Evolutionary conservation across 2,888 invertebrate genomes (phyloP).

Genomic region (Thera obeliscata): DNA sequence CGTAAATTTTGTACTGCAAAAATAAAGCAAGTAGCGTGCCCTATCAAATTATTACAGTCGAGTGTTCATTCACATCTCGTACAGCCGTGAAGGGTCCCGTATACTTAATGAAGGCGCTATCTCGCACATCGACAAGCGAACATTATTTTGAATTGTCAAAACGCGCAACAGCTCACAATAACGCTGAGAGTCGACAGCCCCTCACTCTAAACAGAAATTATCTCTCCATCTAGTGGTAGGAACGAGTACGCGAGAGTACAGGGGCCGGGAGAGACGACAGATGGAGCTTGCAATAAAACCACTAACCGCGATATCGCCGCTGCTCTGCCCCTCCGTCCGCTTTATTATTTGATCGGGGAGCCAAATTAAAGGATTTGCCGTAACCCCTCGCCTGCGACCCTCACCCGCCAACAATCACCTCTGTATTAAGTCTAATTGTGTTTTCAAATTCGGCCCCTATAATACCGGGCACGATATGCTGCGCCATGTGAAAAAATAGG

Average conservation of each 20-base stretch:
- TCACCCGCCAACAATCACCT: constrained; percentile 82
- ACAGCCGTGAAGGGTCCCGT: constrained; percentile 67
- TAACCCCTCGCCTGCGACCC: constrained; percentile 79
- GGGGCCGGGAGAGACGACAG: constrained; percentile 71
- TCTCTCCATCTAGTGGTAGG: constrained; percentile 71
- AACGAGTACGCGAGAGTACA: constrained; percentile 23
- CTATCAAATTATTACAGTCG: constrained; percentile 70
- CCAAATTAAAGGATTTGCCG: constrained; percentile 84
- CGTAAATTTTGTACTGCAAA: constrained; percentile 18
- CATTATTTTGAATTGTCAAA: constrained; percentile 72
- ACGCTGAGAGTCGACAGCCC: constrained; percentile 62
- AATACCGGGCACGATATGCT: constrained; percentile 67
- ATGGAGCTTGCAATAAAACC: constrained; percentile 85
- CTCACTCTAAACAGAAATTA: constrained; percentile 77
- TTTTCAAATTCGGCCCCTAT: constrained; percentile 82
- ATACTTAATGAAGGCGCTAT: constrained; percentile 71
- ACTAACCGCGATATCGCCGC: constrained; percentile 83
- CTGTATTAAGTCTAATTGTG: constrained; percentile 85
- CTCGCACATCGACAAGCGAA: constrained; percentile 65
- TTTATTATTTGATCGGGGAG: constrained; percentile 84
- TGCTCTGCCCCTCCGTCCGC: constrained; percentile 75
- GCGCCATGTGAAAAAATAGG: constrained; percentile 78
- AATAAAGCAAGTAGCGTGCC: constrained; percentile 45
- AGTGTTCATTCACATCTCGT: constrained; percentile 64
- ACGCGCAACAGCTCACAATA: constrained; percentile 75